Percentiles rank a stretch among this genome's conserved stretches.
phyloP scores from a whole-genome alignment of 2,113 vertebrate species.

The Nothocercus julius region DNA sequence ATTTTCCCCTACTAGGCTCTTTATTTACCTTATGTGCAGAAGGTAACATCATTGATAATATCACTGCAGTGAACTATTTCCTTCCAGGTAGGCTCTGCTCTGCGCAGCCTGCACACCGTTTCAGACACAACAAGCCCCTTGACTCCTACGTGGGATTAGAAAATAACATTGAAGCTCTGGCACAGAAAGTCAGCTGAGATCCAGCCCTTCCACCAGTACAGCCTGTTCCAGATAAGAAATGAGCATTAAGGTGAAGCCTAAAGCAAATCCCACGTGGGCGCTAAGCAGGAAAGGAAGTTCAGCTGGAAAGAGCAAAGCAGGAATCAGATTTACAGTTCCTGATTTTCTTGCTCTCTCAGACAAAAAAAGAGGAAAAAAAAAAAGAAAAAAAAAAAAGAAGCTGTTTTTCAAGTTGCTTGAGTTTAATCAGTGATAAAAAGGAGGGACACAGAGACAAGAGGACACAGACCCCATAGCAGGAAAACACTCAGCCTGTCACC shows the following conservation, averaged over 20 bases:
- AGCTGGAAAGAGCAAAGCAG: not conserved
- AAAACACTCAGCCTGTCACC: not conserved
- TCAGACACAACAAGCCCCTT: not conserved
- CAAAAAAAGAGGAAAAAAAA: too few species aligned
- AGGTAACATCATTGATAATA: not conserved
- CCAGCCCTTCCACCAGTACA: not conserved
- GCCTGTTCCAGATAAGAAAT: not conserved
- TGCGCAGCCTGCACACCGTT: not conserved
- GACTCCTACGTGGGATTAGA: constrained; percentile 47
- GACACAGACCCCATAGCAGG: not conserved
- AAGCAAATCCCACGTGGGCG: not conserved
- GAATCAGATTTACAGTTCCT: not conserved
- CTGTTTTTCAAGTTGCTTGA: not conserved
- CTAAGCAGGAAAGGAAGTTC: not conserved
- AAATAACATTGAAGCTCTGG: constrained; percentile 36
- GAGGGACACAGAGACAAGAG: not conserved
- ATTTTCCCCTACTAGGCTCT: not conserved
- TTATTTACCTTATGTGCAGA: not conserved
- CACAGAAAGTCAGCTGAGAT: constrained; percentile 25
- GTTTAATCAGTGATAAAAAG: not conserved
- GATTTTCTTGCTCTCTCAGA: not conserved
- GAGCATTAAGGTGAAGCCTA: not conserved
- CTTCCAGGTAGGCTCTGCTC: not conserved
- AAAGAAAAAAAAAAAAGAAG: not conserved
- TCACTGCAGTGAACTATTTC: not conserved